Conservation (phyloP, 1,140 invertebrate species). For the Dolichoris vasculosae region DNA sequence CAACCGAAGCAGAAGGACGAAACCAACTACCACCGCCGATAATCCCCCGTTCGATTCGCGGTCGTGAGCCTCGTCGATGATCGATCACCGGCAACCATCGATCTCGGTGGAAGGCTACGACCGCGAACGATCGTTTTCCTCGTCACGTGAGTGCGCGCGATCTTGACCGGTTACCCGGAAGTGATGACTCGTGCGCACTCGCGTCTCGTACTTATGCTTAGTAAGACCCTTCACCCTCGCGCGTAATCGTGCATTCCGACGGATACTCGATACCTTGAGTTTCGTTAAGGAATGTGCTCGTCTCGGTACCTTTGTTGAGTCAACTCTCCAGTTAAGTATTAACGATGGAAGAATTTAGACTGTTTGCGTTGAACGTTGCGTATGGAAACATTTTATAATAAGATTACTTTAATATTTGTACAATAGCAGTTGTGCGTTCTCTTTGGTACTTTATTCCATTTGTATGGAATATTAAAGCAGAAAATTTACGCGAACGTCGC, state of each 20-base stretch:
- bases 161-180: not conserved
- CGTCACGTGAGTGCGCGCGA: not conserved
- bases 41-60: not conserved
- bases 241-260: not conserved
- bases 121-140: not conserved
- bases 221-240: not conserved
- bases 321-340: no score
- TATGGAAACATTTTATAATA: not conserved
- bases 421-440: no score
- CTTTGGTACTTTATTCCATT: no score
- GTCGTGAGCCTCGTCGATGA: not conserved
- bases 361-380: no score
- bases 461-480: not conserved
- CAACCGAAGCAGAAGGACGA: constrained; percentile 61
- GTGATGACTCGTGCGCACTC: not conserved
- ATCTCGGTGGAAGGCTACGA: not conserved
- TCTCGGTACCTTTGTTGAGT: not conserved
- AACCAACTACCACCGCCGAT: constrained; percentile 29
- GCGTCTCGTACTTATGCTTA: not conserved
- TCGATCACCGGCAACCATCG: not conserved
- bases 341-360: no score
- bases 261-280: not conserved
- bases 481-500: no score
- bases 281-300: not conserved
- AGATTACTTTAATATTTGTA: not conserved